These are phyloP conservation scores for Ooceraea biroi DNA, from an alignment of 1,140 invertebrate genomes.

Conservation along the genomic window DNA sequence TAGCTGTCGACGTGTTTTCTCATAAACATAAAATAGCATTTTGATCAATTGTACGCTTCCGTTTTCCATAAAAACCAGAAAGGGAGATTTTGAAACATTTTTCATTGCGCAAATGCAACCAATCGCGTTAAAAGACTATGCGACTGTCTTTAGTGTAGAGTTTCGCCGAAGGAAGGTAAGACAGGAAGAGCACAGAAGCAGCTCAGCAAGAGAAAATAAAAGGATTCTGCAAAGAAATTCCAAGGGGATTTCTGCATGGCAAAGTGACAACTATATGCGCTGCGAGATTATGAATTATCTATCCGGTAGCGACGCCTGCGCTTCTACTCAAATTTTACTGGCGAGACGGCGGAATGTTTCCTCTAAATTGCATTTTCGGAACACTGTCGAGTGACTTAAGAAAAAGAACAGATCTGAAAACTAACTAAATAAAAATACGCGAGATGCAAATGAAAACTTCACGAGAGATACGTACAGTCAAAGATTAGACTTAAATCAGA, in stretches of 20 bases:
- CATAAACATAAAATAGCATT: neutral
- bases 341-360: constrained; percentile 39
- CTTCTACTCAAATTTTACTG: constrained; percentile 49
- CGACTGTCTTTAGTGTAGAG: constrained; percentile 17
- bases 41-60: neutral
- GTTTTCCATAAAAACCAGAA: neutral
- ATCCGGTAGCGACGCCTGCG: constrained; percentile 62
- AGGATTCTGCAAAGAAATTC: neutral
- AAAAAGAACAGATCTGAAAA: neutral
- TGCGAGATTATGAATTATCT: constrained; percentile 69
- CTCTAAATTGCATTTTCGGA: neutral
- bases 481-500: too few species aligned
- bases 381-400: neutral
- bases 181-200: neutral
- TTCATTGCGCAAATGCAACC: constrained; percentile 9
- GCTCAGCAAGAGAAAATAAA: neutral
- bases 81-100: neutral
- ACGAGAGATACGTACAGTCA: too few species aligned
- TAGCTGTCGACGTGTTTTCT: too few species aligned
- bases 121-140: constrained; percentile 58
- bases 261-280: constrained; percentile 47
- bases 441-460: neutral
- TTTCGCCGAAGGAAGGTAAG: neutral
- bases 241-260: constrained; percentile 5
- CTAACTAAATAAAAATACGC: neutral